Conservation (phyloP, 2,888 invertebrate species). For the Notodonta dromedarius region DNA sequence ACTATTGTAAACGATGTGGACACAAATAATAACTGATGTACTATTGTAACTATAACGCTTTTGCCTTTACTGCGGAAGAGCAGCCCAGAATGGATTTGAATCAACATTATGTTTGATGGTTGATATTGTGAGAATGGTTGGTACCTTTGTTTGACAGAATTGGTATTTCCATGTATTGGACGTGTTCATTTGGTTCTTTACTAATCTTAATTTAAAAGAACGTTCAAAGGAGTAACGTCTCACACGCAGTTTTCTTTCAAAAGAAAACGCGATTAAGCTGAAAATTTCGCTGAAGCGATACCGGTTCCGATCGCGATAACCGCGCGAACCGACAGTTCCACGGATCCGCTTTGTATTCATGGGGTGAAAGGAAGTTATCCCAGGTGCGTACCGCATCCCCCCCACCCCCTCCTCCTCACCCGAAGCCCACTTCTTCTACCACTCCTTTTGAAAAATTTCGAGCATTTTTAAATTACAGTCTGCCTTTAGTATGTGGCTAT, state of each 20-base stretch:
- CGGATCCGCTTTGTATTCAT: constrained; percentile 74
- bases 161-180: too few relatives aligned
- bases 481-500: constrained; percentile 48
- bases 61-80: too few relatives aligned
- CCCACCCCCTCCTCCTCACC: constrained; percentile 27
- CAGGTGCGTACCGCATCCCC: constrained; percentile 61
- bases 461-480: constrained; percentile 69
- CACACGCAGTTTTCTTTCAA: neutral
- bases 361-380: constrained; percentile 63
- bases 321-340: constrained; percentile 46
- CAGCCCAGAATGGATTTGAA: too few relatives aligned
- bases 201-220: too few relatives aligned
- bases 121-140: too few relatives aligned
- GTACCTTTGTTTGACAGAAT: too few relatives aligned
- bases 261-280: constrained; percentile 5
- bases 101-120: too few relatives aligned
- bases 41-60: too few relatives aligned
- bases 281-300: constrained; percentile 20
- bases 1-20: too few relatives aligned
- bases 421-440: constrained; percentile 35
- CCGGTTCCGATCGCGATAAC: constrained; percentile 37
- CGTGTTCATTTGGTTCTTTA: too few relatives aligned
- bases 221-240: too few relatives aligned
- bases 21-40: too few relatives aligned
- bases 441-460: constrained; percentile 60